A percentile compares a stretch with the other conserved stretches of the same genome.
phyloP scores from a whole-genome alignment of 2,797 vertebrate species.

The Vespertilio murinus region DNA sequence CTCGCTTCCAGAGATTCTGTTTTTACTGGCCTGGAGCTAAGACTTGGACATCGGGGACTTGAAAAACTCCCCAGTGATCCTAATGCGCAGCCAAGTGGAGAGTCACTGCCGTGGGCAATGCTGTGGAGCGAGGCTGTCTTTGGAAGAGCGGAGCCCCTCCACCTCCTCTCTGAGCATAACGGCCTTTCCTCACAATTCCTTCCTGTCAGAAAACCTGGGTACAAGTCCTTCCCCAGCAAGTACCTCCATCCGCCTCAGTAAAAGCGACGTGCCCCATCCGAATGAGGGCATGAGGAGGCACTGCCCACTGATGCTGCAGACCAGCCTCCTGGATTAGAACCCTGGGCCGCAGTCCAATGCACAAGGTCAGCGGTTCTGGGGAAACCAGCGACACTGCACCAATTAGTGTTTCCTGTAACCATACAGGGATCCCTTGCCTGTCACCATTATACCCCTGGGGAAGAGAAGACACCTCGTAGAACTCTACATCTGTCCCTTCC shows the following conservation, averaged over 20 bases:
- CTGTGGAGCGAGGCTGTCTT: background rate
- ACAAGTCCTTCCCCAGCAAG: background rate
- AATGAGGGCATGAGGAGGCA: background rate
- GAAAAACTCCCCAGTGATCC: background rate
- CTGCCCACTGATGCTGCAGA: accelerated
- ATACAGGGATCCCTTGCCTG: background rate
- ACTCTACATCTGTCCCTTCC: background rate
- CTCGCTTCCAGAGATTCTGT: background rate
- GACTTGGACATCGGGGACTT: background rate
- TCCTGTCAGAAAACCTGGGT: background rate
- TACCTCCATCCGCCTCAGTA: background rate
- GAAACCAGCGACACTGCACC: background rate
- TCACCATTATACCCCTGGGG: background rate
- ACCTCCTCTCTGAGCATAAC: background rate
- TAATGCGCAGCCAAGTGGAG: background rate
- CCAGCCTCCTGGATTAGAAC: background rate
- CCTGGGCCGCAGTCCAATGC: background rate
- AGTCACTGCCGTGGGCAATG: background rate
- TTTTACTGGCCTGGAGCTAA: background rate
- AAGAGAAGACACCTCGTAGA: background rate
- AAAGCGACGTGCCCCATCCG: accelerated
- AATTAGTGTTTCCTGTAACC: background rate
- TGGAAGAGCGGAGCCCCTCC: background rate
- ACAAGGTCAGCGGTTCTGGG: background rate
- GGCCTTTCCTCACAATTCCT: background rate